A percentile compares a stretch with the other conserved stretches of the same genome.
Conservation (phyloP, 2,797 vertebrate genomes). For the Rhinella marina region DNA sequence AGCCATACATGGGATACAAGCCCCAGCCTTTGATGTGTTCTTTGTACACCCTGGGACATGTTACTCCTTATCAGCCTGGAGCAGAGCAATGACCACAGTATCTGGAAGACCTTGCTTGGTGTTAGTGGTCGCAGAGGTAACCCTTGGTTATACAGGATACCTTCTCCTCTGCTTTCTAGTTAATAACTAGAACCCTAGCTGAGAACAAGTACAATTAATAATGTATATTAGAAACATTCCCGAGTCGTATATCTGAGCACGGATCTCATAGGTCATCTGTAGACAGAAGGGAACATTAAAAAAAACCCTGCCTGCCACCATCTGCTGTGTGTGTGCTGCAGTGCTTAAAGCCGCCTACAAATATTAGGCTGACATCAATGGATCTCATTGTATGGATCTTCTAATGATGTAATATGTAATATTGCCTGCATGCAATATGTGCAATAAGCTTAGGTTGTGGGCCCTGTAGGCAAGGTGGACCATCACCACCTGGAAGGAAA, state of each 20-base stretch:
- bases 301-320: slow-evolving; percentile 4
- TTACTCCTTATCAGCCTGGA: slow-evolving; percentile 44
- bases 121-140: slow-evolving; percentile 2
- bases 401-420: not conserved
- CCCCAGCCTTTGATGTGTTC: slow-evolving; percentile 24
- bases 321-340: slow-evolving; percentile 13
- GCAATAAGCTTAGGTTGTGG: too few species aligned
- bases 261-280: slow-evolving; percentile 37
- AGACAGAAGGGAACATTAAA: slow-evolving; percentile 13
- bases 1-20: not conserved
- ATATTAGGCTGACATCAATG: not conserved
- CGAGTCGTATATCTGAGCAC: slow-evolving; percentile 27
- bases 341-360: not conserved
- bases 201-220: slow-evolving; percentile 56
- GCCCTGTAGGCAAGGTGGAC: not conserved
- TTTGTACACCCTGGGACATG: slow-evolving; percentile 22
- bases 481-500: not conserved
- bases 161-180: slow-evolving; percentile 27
- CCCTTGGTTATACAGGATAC: not conserved
- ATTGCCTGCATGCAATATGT: not conserved
- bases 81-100: slow-evolving; percentile 24
- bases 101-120: not conserved
- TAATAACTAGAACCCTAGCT: slow-evolving; percentile 45
- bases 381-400: not conserved
- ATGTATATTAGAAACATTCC: slow-evolving; percentile 55